These are phyloP conservation scores for Nebria ingens DNA, from an alignment of 1,140 invertebrate genomes.

Conservation along the genomic window DNA sequence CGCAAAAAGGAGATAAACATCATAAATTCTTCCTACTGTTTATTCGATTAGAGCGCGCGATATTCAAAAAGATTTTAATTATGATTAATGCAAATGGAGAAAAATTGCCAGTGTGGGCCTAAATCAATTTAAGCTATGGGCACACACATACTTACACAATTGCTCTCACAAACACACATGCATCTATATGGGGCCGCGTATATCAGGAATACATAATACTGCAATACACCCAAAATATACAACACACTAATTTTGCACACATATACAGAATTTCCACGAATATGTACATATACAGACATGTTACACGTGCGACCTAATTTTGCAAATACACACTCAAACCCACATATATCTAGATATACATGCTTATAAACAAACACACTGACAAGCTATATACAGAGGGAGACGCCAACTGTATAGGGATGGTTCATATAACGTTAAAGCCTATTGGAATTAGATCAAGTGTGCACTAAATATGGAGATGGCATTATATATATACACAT, in stretches of 20 bases:
- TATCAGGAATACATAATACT: too few species aligned
- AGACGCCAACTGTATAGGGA: too few species aligned
- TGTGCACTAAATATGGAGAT: too few species aligned
- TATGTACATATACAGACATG: too few species aligned
- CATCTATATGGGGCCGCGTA: neutral
- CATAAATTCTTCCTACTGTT: neutral
- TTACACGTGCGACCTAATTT: neutral
- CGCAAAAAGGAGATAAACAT: neutral
- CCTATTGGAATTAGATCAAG: too few species aligned
- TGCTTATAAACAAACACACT: neutral
- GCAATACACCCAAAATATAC: too few species aligned
- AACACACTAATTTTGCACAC: too few species aligned
- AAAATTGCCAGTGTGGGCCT: neutral
- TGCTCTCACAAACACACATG: neutral
- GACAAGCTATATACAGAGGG: too few species aligned
- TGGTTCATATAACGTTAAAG: too few species aligned
- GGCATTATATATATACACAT: too few species aligned
- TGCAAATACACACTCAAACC: neutral
- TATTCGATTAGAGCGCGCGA: neutral
- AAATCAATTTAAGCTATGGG: neutral
- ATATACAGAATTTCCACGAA: too few species aligned
- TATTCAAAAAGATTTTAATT: neutral
- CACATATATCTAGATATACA: neutral
- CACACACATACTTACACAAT: neutral
- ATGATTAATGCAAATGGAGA: neutral